Percentiles rank a stretch among this genome's conserved stretches.
phyloP scores from a whole-genome alignment of 2,888 invertebrate genomes.

The Liodrosophila aerea region DNA sequence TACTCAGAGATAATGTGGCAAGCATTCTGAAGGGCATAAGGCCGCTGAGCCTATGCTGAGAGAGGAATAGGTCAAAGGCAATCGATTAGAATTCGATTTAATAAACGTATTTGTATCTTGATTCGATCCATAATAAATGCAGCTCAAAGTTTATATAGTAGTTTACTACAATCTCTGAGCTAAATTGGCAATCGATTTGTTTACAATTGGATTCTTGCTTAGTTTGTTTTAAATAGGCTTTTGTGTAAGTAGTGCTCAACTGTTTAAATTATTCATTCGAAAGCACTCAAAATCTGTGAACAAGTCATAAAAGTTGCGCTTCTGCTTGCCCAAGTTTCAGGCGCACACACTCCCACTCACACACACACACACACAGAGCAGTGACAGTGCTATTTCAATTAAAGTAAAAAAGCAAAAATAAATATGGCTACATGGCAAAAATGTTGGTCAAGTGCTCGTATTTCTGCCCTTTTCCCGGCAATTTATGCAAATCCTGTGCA shows the following conservation, averaged over 20 bases:
- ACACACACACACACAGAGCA: slow-evolving; percentile 6
- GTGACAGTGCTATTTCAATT: slow-evolving; percentile 18
- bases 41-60: slow-evolving; percentile 82
- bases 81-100: no score
- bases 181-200: no score
- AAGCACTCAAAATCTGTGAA: slow-evolving; percentile 35
- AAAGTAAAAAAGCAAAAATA: slow-evolving; percentile 34
- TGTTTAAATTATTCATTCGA: slow-evolving; percentile 47
- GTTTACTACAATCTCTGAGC: no score
- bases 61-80: not conserved
- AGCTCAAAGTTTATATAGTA: no score
- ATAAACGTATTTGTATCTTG: no score
- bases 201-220: no score
- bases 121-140: no score
- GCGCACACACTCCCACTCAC: slow-evolving; percentile 17
- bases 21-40: slow-evolving; percentile 79
- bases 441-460: slow-evolving; percentile 42
- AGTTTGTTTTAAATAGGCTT: no score
- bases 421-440: slow-evolving; percentile 51
- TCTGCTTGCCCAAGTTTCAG: slow-evolving; percentile 18
- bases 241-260: not conserved
- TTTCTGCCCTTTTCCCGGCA: slow-evolving; percentile 33
- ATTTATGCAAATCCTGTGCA: slow-evolving; percentile 43
- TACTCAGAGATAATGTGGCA: slow-evolving; percentile 81
- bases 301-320: slow-evolving; percentile 30